Evolutionary conservation across 2,113 vertebrate species (phyloP).

Genomic region (Ammodytes dubius): DNA sequence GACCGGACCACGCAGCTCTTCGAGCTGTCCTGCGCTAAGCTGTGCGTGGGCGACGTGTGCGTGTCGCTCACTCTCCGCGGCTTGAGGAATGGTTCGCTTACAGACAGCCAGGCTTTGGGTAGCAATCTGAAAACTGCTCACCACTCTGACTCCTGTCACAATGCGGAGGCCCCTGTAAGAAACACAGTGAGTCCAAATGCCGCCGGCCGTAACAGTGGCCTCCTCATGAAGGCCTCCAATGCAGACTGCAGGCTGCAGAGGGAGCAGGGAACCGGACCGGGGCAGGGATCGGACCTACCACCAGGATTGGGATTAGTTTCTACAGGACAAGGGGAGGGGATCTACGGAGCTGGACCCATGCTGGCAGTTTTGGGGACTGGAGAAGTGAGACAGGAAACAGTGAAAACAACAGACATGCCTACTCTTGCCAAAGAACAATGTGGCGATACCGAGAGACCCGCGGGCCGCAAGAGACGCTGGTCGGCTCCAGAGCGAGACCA

Average conservation of each 20-base stretch:
- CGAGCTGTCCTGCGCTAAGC: conserved; percentile 96
- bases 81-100: conserved; percentile 91
- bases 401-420: conserved; percentile 85
- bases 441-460: conserved; percentile 82
- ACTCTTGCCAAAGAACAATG: conserved; percentile 84
- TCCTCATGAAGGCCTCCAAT: conserved; percentile 81
- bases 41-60: conserved; percentile 98
- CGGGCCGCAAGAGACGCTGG: conserved; percentile 96
- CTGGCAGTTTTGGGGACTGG: conserved; percentile 84
- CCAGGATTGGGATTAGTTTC: conserved; percentile 45
- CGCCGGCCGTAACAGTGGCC: conserved; percentile 83
- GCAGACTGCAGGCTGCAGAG: conserved; percentile 72
- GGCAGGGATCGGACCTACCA: conserved; percentile 85
- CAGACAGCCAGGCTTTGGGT: conserved; percentile 85
- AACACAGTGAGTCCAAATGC: conserved; percentile 57
- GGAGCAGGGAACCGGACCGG: conserved; percentile 76
- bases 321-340: conserved; percentile 46
- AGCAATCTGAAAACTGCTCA: conserved; percentile 69
- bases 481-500: conserved; percentile 96
- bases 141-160: conserved; percentile 63
- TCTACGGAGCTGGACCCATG: conserved; percentile 55
- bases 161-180: conserved; percentile 40
- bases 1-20: conserved; percentile 98
- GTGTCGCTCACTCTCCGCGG: conserved; percentile 97
- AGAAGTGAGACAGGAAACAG: conserved; percentile 88